phyloP scores from a whole-genome alignment of 2,113 vertebrate species.

The Pitta sordida region DNA sequence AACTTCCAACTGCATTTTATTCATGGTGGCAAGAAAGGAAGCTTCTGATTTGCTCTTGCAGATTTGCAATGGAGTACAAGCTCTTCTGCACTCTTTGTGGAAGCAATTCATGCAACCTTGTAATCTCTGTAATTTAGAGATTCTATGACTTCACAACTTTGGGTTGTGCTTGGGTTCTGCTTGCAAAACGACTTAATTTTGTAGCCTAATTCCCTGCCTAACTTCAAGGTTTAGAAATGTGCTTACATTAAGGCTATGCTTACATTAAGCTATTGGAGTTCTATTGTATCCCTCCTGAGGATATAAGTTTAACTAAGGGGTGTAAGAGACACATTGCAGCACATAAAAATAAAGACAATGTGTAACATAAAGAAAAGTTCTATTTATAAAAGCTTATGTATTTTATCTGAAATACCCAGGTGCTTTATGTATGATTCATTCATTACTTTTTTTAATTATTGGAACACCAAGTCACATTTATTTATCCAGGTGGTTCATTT shows the following conservation, averaged over 20 bases:
- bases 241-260: not conserved
- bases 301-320: not conserved
- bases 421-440: not conserved
- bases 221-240: not conserved
- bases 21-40: not conserved
- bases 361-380: not conserved
- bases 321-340: not conserved
- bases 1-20: not conserved
- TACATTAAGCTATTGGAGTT: not conserved
- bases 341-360: not conserved
- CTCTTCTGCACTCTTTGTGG: not conserved
- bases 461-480: not conserved
- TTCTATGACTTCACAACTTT: not conserved
- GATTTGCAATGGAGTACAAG: not conserved
- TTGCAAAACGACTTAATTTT: not conserved
- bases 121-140: not conserved
- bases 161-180: not conserved
- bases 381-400: not conserved
- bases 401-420: not conserved
- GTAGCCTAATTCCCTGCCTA: not conserved
- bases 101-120: not conserved
- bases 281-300: not conserved
- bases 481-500: not conserved
- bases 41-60: not conserved
- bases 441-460: not conserved